Conservation (phyloP, 2,113 vertebrate species). For the Laticauda colubrina region DNA sequence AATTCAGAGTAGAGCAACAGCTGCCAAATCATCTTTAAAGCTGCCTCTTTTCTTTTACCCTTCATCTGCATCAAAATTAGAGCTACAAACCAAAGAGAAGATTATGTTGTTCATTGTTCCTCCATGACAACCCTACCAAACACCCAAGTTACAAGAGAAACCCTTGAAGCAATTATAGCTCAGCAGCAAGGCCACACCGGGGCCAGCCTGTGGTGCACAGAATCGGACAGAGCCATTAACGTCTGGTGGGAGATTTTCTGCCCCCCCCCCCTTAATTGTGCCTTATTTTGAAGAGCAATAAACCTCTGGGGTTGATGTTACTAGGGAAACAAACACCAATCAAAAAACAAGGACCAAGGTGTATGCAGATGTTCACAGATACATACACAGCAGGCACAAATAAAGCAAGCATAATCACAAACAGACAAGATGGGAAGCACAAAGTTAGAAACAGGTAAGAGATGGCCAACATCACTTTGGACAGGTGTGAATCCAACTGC, state of each 20-base stretch:
- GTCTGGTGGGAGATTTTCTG: constrained; percentile 17
- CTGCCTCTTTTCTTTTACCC: constrained; percentile 24
- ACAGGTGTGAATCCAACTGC: neutral
- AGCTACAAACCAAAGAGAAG: constrained; percentile 41
- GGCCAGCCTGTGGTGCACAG: constrained; percentile 1
- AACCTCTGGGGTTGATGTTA: constrained; percentile 18
- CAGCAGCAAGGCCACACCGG: neutral
- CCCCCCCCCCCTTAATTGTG: neutral
- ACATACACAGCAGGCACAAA: neutral
- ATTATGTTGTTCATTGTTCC: constrained; percentile 47
- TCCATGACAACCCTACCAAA: constrained; percentile 44
- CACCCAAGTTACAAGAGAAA: constrained; percentile 36
- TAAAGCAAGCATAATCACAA: neutral
- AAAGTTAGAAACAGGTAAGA: neutral
- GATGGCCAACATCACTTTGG: neutral
- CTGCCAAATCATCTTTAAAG: constrained; percentile 40
- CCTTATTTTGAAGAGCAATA: constrained; percentile 2
- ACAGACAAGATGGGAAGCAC: neutral
- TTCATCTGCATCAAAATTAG: constrained; percentile 42
- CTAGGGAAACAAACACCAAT: neutral
- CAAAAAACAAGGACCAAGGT: neutral
- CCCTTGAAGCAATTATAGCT: constrained; percentile 6
- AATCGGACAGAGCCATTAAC: constrained; percentile 18
- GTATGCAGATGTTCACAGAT: rapidly evolving
- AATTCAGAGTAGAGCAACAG: neutral